Conservation (phyloP, 2,113 vertebrate genomes). For the Notothenia rossii region DNA sequence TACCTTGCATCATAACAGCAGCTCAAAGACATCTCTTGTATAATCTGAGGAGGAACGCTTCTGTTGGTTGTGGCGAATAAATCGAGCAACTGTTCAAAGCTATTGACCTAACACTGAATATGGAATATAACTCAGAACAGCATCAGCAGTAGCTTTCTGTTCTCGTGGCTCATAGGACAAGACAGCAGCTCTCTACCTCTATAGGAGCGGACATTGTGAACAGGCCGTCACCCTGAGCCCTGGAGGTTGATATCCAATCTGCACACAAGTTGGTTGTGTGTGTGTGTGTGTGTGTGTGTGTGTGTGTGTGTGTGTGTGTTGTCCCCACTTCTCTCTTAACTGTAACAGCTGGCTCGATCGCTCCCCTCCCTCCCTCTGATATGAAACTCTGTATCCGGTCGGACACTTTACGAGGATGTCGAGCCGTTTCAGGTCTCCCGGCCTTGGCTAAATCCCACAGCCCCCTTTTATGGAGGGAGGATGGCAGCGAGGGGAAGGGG, state of each 20-base stretch:
- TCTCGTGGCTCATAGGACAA: neutral
- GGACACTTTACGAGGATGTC: conserved; percentile 81
- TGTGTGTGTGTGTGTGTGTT: conserved; percentile 7
- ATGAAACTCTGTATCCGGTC: conserved; percentile 78
- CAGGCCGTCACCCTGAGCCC: conserved; percentile 52
- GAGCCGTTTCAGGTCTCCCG: conserved; percentile 66
- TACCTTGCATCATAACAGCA: conserved; percentile 17
- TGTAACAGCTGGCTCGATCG: conserved; percentile 76
- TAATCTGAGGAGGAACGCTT: neutral
- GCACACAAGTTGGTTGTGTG: conserved; percentile 54
- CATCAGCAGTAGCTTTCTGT: neutral
- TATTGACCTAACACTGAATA: neutral
- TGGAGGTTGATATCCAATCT: conserved; percentile 76
- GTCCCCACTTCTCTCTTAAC: conserved; percentile 13
- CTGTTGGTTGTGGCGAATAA: neutral
- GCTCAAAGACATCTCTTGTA: neutral
- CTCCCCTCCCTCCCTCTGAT: conserved; percentile 67
- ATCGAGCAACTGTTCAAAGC: neutral
- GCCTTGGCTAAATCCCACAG: conserved; percentile 72
- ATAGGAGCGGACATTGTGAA: conserved; percentile 59
- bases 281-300: neutral
- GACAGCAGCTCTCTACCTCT: conserved; percentile 7
- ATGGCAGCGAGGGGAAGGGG: conserved; percentile 43
- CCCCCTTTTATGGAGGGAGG: conserved; percentile 64
- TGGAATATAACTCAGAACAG: neutral